These are phyloP conservation scores for Plectropomus leopardus DNA, from an alignment of 2,113 vertebrate species.

Conservation along the genomic window DNA sequence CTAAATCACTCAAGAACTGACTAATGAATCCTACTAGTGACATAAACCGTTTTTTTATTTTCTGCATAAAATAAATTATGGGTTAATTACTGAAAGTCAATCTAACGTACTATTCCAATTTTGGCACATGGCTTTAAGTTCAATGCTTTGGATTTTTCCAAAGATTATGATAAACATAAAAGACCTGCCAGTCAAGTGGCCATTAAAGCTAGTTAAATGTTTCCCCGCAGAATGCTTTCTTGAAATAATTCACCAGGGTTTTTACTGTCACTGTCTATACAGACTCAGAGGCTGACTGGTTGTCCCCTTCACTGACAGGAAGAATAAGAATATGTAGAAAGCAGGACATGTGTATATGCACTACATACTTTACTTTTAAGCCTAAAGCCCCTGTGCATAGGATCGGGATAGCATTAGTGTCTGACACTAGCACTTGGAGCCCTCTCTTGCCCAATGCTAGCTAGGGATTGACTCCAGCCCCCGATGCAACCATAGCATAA, in stretches of 20 bases:
- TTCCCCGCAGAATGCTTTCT: background rate
- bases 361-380: background rate
- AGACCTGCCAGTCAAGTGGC: conserved; percentile 5
- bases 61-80: background rate
- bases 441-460: too few species aligned
- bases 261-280: conserved; percentile 26
- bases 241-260: conserved; percentile 6
- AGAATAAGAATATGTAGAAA: background rate
- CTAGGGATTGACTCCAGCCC: too few species aligned
- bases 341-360: background rate
- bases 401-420: background rate
- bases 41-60: background rate
- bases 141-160: background rate
- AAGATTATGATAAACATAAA: conserved; percentile 15
- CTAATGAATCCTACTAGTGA: background rate
- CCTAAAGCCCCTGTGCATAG: background rate
- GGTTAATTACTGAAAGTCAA: background rate
- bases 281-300: background rate
- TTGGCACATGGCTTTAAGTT: background rate
- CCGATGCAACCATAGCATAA: too few species aligned
- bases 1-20: background rate
- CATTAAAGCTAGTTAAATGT: background rate
- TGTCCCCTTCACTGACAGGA: background rate
- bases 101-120: background rate
- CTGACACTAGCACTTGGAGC: background rate